Base-by-base conservation (phyloP, 1,140 invertebrate species). In the Magallana angulata region DNA sequence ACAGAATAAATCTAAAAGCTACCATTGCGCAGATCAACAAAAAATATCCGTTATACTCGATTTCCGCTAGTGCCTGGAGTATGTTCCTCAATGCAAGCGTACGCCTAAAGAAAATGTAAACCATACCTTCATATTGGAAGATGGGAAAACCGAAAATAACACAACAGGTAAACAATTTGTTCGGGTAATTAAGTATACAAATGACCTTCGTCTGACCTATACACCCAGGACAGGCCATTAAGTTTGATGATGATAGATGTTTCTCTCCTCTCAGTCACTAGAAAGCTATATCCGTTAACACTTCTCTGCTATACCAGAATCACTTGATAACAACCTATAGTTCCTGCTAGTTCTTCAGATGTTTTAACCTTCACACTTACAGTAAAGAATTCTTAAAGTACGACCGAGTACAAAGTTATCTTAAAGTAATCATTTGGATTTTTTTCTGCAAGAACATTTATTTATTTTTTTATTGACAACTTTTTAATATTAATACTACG, bases 201-300 rank as follows among this genome's bases (percentile, higher is more conserved):
- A 64, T 64, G 60, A 64, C 60, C 60, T 64, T 64, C 18, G 16
- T 16, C 18, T 64, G 60, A 64, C 60, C 60, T 18, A 64, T n/a
- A 64, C 36, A 48, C 60, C 60, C 60, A 16, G 18, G 60, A 64
- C 60, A 64, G 18, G 16, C 60, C 16, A 64, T 64, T 64, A 64
- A 64, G 60, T 64, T 64, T 64, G 60, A 64, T 64, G 60, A 64
- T 64, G 60, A 64, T 64, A 64, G 60, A 64, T 64, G 60, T 14
- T 48, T 48, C 60, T 18, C 16, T 16, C 60, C 18, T 64, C 60
- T 64, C 60, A 64, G 60, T 64, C 60, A 64, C 16, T 64, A 16
- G 60, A 18, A 48, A 64, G 60, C 16, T 64, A 18, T 18, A 64
- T 64, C 60, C 60, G 60, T 64, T 64, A 16, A 64, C 60, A 64